Base-by-base conservation (phyloP, 2,797 vertebrate species). In the Sebastes nivosus region DNA sequence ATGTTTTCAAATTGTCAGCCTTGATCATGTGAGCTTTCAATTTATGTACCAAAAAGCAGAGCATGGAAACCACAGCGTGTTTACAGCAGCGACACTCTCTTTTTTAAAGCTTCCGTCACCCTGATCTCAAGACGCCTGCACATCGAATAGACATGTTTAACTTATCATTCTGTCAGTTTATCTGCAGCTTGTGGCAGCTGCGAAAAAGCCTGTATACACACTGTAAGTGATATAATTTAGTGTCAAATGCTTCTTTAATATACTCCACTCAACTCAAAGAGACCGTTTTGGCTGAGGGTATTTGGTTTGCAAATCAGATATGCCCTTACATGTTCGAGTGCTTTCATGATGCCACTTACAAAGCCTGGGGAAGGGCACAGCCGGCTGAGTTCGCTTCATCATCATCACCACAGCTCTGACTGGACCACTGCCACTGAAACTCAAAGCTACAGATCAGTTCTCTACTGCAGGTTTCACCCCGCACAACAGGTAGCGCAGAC, bases 231-330 rank as follows among this genome's bases (percentile, higher is more conserved):
- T 55, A 65, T 34, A 14, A 81, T 84, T 78, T 29, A 34, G n/a
- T 72, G 81, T 73, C 67, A 83, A 77, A 87, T 38, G 24, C 4
- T 71, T 78, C 76, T 92, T 86, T 79, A 79, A 87, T 75, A 55
- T 14, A 77, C 65, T 81, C 46, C 20, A 52, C 64, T 82, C 32
- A 74, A 77, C 59, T 77, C 58, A 78, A 74, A 64, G 73, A 52
- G 59, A n/a, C 7, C 24, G 64, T 84, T 66, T 87, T 81, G 72
- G 55, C 68, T 83, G 27, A 80, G 74, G 14, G 55, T 72, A 80
- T 90, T 87, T 88, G 77, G 67, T 85, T 89, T 88, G 77, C 69
- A 88, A 82, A 89, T 84, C 85, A 78, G 80, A 85, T 87, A 12
- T 88, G 84, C 82, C 77, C 78, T 76, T 54, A 86, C 82, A 87